Evolutionary conservation across 1,140 invertebrate genomes (phyloP), one percentile per base, ranked within the genome.

Genomic region (Nylanderia fulva): DNA sequence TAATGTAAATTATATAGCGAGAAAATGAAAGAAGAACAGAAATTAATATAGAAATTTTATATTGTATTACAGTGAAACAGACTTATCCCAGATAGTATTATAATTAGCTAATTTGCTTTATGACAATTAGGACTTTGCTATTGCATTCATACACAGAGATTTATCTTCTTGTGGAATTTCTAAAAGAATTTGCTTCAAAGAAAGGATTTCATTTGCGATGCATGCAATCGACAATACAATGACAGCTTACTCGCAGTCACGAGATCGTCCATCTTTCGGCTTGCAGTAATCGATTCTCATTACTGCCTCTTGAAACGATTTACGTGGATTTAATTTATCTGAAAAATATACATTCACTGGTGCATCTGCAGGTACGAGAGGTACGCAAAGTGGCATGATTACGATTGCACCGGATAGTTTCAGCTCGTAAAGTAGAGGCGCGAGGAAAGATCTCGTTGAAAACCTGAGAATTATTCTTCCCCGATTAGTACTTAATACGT

Each of bases 401-500:
- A 21, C 42, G 48, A 29, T 72, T 68, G 71, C 39, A 76, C 48
- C 64, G 36, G 24, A 24, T 75, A 56, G 75, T 77, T 85, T 77
- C 52, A 42, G 52, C 13, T 52, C 72, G 63, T 77, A 69, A 87
- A 84, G 29, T 56, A 69, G 33, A 69, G 52, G 42, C 29, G 27
- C n/a, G 60, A 29, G 36, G n/a, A 75, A n/a, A 39, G 52, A 27
- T 48, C 76, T 56, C 48, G 56, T 74, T 87, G 87, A 87, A 84
- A 79, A 84, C 13, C 42, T 21, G n/a, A 42, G 72, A 79, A 87
- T 88, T 87, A 87, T 85, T 87, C 68, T 61, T 36, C 45, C 24
- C 33, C 39, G 45, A 86, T 87, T 87, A 88, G 80, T 83, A 64
- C 84, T 91, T 90, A 86, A 90, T 69, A 60, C 54, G 52, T 83